These are phyloP conservation scores for Ctenopoma kingsleyae DNA, from an alignment of 2,797 vertebrate species.

Conservation along the genomic window DNA sequence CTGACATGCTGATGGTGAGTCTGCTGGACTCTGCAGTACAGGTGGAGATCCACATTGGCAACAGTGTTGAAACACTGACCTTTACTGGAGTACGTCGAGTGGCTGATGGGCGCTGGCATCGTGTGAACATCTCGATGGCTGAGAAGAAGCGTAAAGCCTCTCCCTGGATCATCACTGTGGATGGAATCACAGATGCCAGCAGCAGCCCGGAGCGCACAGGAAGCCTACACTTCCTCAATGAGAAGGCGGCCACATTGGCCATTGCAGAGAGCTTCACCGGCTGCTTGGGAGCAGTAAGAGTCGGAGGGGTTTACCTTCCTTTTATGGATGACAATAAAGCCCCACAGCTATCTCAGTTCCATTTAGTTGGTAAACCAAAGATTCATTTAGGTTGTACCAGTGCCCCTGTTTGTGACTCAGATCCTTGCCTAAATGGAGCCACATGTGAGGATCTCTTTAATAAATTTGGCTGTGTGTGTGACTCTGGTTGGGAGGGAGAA, in stretches of 20 bases:
- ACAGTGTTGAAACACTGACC: constrained; percentile 78
- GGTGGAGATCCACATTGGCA: constrained; percentile 84
- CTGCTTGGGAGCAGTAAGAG: constrained; percentile 88
- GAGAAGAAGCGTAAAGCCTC: constrained; percentile 68
- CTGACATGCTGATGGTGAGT: constrained; percentile 85
- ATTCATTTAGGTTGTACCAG: constrained; percentile 85
- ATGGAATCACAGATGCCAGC: constrained; percentile 78
- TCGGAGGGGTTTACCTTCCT: constrained; percentile 89
- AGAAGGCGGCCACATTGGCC: constrained; percentile 60
- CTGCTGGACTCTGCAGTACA: constrained; percentile 85
- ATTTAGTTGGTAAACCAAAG: constrained; percentile 34
- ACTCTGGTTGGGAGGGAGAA: constrained; percentile 87
- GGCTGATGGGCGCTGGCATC: constrained; percentile 91
- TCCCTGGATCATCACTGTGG: constrained; percentile 87
- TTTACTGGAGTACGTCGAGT: constrained; percentile 78
- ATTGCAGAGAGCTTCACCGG: constrained; percentile 90
- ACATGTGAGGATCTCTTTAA: constrained; percentile 90
- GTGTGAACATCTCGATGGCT: constrained; percentile 83
- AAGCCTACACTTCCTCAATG: constrained; percentile 86
- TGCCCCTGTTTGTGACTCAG: constrained; percentile 82
- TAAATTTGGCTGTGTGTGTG: constrained; percentile 85
- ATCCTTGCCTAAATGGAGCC: constrained; percentile 88
- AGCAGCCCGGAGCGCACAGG: constrained; percentile 77
- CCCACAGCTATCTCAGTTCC: constrained; percentile 84
- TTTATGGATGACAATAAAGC: constrained; percentile 74